These are phyloP conservation scores for Coregonus ussuriensis DNA, from an alignment of 2,797 vertebrate species.

Conservation along the genomic window DNA sequence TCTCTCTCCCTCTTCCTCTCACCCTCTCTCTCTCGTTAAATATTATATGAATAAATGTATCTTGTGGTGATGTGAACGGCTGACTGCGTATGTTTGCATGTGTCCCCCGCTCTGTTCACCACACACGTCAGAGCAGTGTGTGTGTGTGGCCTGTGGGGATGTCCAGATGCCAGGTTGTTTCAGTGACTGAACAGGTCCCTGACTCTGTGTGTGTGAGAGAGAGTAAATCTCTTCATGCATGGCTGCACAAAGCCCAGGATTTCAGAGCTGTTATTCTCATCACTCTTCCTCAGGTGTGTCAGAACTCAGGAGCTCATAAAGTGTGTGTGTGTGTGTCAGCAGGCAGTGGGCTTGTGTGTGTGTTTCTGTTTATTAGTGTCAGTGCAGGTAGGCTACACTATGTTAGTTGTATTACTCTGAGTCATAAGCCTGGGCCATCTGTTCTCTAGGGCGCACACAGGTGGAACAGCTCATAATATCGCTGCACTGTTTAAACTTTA, in stretches of 20 bases:
- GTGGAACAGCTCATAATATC: too few species aligned
- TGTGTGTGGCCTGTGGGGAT: slow-evolving; percentile 36
- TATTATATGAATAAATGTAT: not conserved
- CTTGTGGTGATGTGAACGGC: slow-evolving; percentile 11
- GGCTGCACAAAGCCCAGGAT: not conserved
- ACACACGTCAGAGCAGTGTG: slow-evolving; percentile 12
- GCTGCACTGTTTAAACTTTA: too few species aligned
- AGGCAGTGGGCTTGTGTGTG: not conserved
- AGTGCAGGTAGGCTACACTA: not conserved
- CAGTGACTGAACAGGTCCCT: slow-evolving; percentile 41
- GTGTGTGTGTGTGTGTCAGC: not conserved
- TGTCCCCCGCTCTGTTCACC: not conserved
- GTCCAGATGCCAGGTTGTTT: slow-evolving; percentile 49
- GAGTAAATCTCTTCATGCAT: not conserved
- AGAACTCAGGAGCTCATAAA: not conserved
- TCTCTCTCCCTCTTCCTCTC: not conserved
- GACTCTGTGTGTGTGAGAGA: not conserved
- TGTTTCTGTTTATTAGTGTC: not conserved
- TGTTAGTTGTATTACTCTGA: not conserved
- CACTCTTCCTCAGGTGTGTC: not conserved
- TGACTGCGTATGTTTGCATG: slow-evolving; percentile 23
- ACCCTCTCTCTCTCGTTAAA: not conserved
- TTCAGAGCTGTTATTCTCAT: not conserved
- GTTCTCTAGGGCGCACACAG: not conserved
- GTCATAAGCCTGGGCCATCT: slow-evolving; percentile 1